Evolutionary conservation across 2,113 vertebrate genomes (phyloP), one percentile per base, ranked within the genome.

Genomic region (Thalassarche chlororhynchos): DNA sequence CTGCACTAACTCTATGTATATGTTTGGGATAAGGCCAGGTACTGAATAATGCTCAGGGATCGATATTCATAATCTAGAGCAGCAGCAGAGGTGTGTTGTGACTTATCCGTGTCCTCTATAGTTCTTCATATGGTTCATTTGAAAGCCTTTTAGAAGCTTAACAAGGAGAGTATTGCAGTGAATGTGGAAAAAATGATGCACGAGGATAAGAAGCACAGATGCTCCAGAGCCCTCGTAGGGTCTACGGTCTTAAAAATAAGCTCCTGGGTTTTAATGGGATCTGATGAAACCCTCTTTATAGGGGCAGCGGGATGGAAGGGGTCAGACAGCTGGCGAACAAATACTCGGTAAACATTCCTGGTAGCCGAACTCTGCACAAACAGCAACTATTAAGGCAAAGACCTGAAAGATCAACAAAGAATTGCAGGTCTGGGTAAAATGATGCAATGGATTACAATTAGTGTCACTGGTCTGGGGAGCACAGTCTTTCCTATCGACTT

Each of bases 91-190:
- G 31, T 52, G 54, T 2, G 0, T 7, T 42, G 72, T 89, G 84
- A 76, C 81, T 96, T 54, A 57, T 6, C 66, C 12, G 2, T 47
- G 83, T 69, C 76, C 87, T n/a, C 4, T 32, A 6, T 10, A 54
- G 60, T 55, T 91, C 75, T 80, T 66, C 90, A 77, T 64, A 32
- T 84, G 80, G 82, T 51, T 89, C 57, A 52, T 1, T 18, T 89
- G 68, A 83, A 97, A 97, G 77, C 93, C 84, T 74, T 95, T 89
- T 52, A 91, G 75, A 55, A 62, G 89, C 87, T 96, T 91, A 94
- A 54, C 68, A 31, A 83, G 87, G 55, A 60, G 80, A 54, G 78
- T 28, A 26, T 34, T 32, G 38, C 69, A 82, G 90, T 12, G 82
- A 91, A 76, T 4, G 25, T 65, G 93, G 65, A 32, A 69, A 80